Evolutionary conservation across 2,888 invertebrate species (phyloP).

Genomic region (Chromoteleia sp.): DNA sequence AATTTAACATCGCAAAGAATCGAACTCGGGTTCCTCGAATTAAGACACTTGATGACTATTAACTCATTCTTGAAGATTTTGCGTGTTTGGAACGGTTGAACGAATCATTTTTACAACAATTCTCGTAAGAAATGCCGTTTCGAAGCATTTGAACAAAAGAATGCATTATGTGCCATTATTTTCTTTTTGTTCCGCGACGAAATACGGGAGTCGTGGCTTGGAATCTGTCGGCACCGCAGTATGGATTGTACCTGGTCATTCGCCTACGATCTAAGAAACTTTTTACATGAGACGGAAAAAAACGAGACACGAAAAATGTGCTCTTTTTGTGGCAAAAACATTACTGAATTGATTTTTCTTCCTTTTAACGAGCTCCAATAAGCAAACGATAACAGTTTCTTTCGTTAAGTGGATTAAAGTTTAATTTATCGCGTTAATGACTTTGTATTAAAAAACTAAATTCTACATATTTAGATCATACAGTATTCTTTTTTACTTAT

Average conservation of each 20-base stretch:
- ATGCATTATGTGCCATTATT: slow-evolving; percentile 43
- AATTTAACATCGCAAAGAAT: too few species aligned
- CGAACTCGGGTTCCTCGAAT: too few species aligned
- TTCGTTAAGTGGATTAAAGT: neutral
- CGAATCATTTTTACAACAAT: neutral
- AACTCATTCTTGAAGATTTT: too few species aligned
- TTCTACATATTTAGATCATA: too few species aligned
- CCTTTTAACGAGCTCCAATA: slow-evolving; percentile 4
- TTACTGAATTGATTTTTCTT: slow-evolving; percentile 22
- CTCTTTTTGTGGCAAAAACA: slow-evolving; percentile 6
- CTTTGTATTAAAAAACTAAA: too few species aligned
- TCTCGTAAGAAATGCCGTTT: slow-evolving; percentile 22
- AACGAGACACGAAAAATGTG: slow-evolving; percentile 7
- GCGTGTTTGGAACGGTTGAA: too few species aligned
- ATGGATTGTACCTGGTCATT: slow-evolving; percentile 51
- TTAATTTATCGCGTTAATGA: too few species aligned
- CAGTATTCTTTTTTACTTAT: too few species aligned
- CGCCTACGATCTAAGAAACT: slow-evolving; percentile 31
- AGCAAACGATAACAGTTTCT: neutral
- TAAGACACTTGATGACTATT: too few species aligned
- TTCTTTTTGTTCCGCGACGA: slow-evolving; percentile 42
- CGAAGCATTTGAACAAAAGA: slow-evolving; percentile 46
- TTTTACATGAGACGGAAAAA: slow-evolving; percentile 18
- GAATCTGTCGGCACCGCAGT: slow-evolving; percentile 30
- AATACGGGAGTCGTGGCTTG: slow-evolving; percentile 38